Evolutionary conservation across 2,113 vertebrate species (phyloP), one percentile per base, ranked within the genome.

Genomic region (Arenaria interpres): DNA sequence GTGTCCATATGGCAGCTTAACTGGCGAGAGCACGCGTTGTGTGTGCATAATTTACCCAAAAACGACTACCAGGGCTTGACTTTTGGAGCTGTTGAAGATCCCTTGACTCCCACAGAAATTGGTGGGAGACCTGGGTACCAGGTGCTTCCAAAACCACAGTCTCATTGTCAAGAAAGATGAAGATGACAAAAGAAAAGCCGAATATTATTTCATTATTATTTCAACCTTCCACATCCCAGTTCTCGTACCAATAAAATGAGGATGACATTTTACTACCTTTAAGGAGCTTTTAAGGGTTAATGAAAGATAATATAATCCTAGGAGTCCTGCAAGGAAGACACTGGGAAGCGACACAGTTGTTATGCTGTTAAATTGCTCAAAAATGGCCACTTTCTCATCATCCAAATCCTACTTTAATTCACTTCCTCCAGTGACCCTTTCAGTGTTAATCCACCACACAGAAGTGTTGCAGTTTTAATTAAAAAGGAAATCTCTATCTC

Each of bases 381-480:
- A 90, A 89, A 63, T 35, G 33, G 24, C 62, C 37, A 89, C 53
- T 86, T 84, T 92, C 41, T 85, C 7, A 1, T 91, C 53, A 41
- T 57, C 94, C 43, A 82, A 88, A 85, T 89, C 69, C 69, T 62
- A 33, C 86, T 96, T 93, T 90, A 96, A 91, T 94, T 95, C 66
- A n/a, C 84, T 95, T 87, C 86, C 93, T 91, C 80, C 66, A 73
- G 57, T 78, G 80, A 89, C 83, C 73, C 88, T 89, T 96, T 82
- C 92, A 89, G 88, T 91, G 80, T 91, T 97, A 97, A 97, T 95
- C 94, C 69, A 91, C n/a, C 45, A 48, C 45, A 39, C 32, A 85
- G 79, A 94, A 96, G 95, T 59, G 18, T 94, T 94, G 95, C 86
- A 81, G 86, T 85, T 96, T 96, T 97, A 97, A 97, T 97, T 97